Conservation (phyloP, 2,888 invertebrate genomes). For the Ethmia dodecea region DNA sequence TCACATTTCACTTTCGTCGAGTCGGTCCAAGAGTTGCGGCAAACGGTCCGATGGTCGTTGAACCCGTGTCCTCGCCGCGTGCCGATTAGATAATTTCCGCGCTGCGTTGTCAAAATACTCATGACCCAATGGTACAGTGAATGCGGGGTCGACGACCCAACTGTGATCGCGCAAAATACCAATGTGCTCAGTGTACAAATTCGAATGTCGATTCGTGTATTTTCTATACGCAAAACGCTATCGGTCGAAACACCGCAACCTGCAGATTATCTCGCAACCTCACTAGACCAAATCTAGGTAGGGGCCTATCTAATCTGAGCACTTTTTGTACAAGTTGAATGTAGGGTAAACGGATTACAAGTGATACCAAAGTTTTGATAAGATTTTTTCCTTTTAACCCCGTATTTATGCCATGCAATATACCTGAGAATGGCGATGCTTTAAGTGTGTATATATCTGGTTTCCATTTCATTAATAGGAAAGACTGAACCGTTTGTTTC, state of each 20-base stretch:
- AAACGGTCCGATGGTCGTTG: constrained; percentile 56
- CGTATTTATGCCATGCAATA: no score
- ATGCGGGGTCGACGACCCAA: constrained; percentile 56
- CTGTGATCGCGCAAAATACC: constrained; percentile 41
- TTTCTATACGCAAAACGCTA: constrained; percentile 41
- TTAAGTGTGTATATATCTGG: no score
- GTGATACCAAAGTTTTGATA: no score
- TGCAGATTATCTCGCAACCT: constrained; percentile 2
- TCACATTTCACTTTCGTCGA: constrained; percentile 71
- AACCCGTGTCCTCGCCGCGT: constrained; percentile 69
- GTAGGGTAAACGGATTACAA: neutral
- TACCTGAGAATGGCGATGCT: no score
- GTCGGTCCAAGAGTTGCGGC: constrained; percentile 41
- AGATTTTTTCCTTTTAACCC: no score
- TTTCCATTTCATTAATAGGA: no score
- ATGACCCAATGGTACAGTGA: constrained; percentile 76
- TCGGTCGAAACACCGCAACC: constrained; percentile 40
- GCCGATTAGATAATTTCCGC: constrained; percentile 77
- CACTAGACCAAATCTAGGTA: neutral
- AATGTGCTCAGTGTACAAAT: constrained; percentile 40
- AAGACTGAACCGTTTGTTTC: no score
- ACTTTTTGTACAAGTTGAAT: neutral
- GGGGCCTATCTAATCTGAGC: neutral
- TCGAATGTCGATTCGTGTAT: constrained; percentile 27
- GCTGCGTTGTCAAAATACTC: constrained; percentile 74